Evolutionary conservation across 2,113 vertebrate species (phyloP), one percentile per base, ranked within the genome.

Genomic region (Sminthopsis crassicaudata): DNA sequence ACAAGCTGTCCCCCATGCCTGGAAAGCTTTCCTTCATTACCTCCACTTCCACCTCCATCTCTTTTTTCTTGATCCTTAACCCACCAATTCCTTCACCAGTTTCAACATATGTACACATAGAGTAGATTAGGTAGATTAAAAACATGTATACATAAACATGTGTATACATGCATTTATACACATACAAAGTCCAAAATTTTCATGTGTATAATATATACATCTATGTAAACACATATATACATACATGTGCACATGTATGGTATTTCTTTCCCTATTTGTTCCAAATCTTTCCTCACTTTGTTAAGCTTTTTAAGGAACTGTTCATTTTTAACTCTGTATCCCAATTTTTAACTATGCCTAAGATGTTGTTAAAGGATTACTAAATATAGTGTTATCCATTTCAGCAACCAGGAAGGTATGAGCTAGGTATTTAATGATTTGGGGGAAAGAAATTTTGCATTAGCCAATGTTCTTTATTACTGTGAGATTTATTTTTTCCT

Each of bases 401-500:
- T 76, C 36, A 76, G 36, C 36, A 22, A n/a, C 36, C 84, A 91
- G 76, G 55, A 52, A 94, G 94, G 27, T 88, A 55, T 91, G 53
- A 94, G 25, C 50, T 46, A 94, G 94, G 51, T 14, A 91, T 46
- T 54, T 51, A 95, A 9, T 55, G 90, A 57, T 50, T 94, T 90
- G 36, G 89, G 55, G 92, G 89, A 91, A 95, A 92, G 51, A 53
- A 27, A 89, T 76, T 67, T 67, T 67, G 30, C 60, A 67, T 36
- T 92, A 36, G 54, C 50, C n/a, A 53, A 23, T 93, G 84, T 10
- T 54, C 94, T 95, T 97, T 46, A 91, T 46, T 54, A 89, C 42
- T 57, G 1, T 92, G 92, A 91, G 55, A 95, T 42, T 91, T 90
- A 30, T 8, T 60, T 93, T 93, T 67, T 95, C 24, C 51, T 89